Evolutionary conservation across 2,113 vertebrate species (phyloP).

Genomic region (Phyllostomus discolor): DNA sequence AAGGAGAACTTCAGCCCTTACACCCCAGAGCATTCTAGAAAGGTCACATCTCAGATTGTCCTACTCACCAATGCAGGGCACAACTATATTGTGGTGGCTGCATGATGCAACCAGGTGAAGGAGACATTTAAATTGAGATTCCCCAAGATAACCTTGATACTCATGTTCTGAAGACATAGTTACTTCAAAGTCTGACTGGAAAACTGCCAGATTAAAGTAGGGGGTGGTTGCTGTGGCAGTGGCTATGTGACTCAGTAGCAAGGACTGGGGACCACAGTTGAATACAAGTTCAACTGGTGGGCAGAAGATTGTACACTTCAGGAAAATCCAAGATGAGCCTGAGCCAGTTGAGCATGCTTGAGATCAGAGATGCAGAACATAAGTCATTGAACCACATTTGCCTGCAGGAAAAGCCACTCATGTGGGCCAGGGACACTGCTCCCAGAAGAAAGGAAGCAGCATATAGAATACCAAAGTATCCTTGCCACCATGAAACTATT

Average conservation of each 20-base stretch:
- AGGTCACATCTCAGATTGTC: background rate
- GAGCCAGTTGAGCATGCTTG: background rate
- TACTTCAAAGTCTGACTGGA: background rate
- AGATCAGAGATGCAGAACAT: background rate
- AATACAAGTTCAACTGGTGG: background rate
- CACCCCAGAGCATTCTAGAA: background rate
- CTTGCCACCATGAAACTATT: background rate
- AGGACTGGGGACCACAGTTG: background rate
- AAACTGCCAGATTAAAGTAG: background rate
- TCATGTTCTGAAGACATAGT: background rate
- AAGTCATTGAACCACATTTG: background rate
- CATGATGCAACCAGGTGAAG: background rate
- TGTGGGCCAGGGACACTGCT: background rate
- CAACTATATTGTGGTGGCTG: background rate
- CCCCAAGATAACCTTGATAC: background rate
- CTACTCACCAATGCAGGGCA: background rate
- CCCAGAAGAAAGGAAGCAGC: background rate
- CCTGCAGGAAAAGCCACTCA: background rate
- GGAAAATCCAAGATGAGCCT: background rate
- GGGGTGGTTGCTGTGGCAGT: background rate
- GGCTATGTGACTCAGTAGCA: background rate
- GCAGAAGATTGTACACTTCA: background rate
- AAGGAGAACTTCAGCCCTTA: background rate
- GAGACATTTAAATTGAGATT: background rate
- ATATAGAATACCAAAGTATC: background rate